Base-by-base conservation (phyloP, 2,888 invertebrate genomes). In the Cheilosia soror region DNA sequence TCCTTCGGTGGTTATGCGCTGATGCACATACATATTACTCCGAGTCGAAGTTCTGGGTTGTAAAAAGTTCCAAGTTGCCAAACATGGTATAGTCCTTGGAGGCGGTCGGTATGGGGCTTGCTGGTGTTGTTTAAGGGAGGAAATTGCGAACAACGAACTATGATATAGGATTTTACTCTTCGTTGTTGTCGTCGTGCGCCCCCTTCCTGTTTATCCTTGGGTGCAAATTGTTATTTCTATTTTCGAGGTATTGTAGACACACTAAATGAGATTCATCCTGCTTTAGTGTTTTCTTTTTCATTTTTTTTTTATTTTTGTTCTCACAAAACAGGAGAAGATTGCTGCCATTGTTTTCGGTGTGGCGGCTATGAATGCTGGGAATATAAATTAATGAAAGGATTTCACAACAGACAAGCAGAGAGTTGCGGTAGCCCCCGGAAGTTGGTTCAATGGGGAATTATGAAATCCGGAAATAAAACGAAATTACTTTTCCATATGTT, bases 311-410 rank as follows among this genome's bases (percentile, higher is more conserved):
- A n/a, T 42, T 7, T 25, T 3, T 51, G 65, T 31, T 29, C 37
- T 63, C 62, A 37, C 55, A 58, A 65, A 82, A 40, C 49, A 15
- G 57, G 33, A 71, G 51, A 79, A 78, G 68, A 84, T 78, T 69
- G 65, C 62, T 73, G 29, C 63, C 68, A 75, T 75, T 79, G 73
- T 84, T 79, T 73, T 78, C 73, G 55, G 60, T 76, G 73, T 63
- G 82, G 69, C 63, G 77, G 73, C 69, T 44, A 6, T 44, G 44
- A 15, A 44, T 79, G 68, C 75, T 84, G 80, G 60, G 60, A 69
- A 71, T 76, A 84, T 80, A 84, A 84, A 84, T 84, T 80, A 80
- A 84, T 84, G 84, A 84, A 84, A 84, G 84, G 84, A 80, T 84
- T 84, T 75, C 66, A 51, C 25, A 68, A 49, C 20, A 55, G 33